Base-by-base conservation (phyloP, 2,888 invertebrate species). In the Pherbina coryleti region DNA sequence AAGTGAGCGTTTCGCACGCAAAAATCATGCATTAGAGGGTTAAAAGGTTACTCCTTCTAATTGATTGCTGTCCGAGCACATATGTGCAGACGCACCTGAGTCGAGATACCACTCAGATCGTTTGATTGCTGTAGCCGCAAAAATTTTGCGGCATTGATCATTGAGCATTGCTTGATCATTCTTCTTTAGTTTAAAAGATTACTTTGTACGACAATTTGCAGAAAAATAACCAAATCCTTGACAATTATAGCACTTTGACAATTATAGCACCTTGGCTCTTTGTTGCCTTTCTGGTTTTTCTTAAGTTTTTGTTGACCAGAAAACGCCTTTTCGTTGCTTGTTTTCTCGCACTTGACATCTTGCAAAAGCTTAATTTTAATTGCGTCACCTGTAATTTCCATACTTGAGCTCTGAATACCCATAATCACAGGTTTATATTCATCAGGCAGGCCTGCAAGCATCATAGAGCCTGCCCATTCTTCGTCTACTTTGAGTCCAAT, bases 291-390 rank as follows among this genome's bases (percentile, higher is more conserved):
- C 3, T 70, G 70, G 17, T 76, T 76, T 49, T 70, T 67, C 49
- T 60, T 28, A 49, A 49, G 0, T 76, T 53, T 51, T 73, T 73
- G 8, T n/a, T 53, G 31, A 9, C 57, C 69, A 69, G 49, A 67
- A 5, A 31, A 31, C 5, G 31, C 31, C 25, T 64, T 72, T 5
- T 64, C 70, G 25, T 70, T 22, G 8, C 70, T 60, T 11, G 28
- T 51, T 55, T 34, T 17, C 34, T 75, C 78, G 2, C 11, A 66
- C 31, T 76, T 69, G 0, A 73, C 66, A 62, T 74, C 76, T 70
- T 76, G 76, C 7, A 76, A 19, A 0, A 78, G 44, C 62, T 78
- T 78, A n/a, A 78, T 51, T 49, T 78, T 75, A n/a, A 78, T 78
- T 8, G 71, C 28, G 31, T 76, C 75, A 3, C 67, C 72, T 17